Evolutionary conservation across 2,113 vertebrate species (phyloP), one percentile per base, ranked within the genome.

Genomic region (Ramphastos sulfuratus): DNA sequence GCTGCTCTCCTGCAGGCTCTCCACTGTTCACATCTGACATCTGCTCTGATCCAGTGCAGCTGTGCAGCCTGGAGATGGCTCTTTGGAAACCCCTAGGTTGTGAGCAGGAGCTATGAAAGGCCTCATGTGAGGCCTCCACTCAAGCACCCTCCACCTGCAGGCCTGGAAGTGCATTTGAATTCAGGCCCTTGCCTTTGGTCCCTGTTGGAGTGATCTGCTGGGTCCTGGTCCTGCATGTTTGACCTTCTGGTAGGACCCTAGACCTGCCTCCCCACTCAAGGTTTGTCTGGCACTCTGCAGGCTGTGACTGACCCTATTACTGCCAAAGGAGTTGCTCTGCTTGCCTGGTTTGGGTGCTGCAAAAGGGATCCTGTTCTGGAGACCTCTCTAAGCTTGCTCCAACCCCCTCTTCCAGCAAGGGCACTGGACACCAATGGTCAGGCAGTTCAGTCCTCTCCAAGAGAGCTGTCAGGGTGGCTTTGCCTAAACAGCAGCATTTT

Each of bases 1-100:
- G 55, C 31, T 28, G 8, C 46, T 46, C 28, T 61, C 31, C 48
- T 5, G 37, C 10, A 1, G 18, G 31, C 31, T 27, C 50, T 15
- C 33, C 10, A 0, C 55, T 25, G 58, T 52, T 13, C 4, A 55
- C 1, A 2, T 17, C n/a, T 1, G 1, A 30, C 1, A 3, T 9
- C n/a, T 31, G 86, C 52, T 42, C 70, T 10, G 12, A 10, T 6
- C 55, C 65, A 15, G 50, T 3, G 69, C n/a, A 21, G 33, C 50
- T 12, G 12, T 2, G 59, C 9, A 3, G 12, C 9, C 54, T 13
- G 27, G 46, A 21, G 11, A 2, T 0, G 10, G 54, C 46, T 65
- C 21, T 3, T 24, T 24, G n/a, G 61, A 64, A 31, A 24, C 2
- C 11, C 12, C 30, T 2, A 2, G 20, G 12, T 1, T 8, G n/a